Evolutionary conservation across 2,113 vertebrate genomes (phyloP).

Genomic region (Isurus oxyrinchus): DNA sequence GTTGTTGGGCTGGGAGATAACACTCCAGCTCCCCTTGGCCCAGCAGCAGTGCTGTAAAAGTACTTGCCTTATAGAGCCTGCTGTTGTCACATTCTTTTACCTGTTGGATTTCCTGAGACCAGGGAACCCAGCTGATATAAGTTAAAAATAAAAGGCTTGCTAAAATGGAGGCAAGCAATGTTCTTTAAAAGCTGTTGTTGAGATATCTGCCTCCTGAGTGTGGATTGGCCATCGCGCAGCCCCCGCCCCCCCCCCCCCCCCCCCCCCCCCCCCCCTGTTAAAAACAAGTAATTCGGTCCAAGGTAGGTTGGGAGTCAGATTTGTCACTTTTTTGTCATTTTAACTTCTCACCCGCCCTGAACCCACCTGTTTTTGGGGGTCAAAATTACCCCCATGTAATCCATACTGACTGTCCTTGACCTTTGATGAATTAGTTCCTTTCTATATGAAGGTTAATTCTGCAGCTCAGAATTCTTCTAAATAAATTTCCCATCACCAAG

Average conservation of each 20-base stretch:
- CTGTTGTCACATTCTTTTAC: not conserved
- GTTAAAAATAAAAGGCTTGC: not conserved
- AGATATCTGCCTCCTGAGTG: not conserved
- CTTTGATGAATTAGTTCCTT: not conserved
- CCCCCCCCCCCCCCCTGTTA: not conserved
- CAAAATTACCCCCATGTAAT: not conserved
- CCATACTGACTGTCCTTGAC: not conserved
- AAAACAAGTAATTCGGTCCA: not conserved
- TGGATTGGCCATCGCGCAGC: not conserved
- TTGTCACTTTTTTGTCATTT: not conserved
- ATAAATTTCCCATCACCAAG: not conserved
- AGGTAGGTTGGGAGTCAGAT: not conserved
- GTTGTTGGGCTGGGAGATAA: not conserved
- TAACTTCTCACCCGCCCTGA: not conserved
- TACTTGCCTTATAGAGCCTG: not conserved
- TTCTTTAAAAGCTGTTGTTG: not conserved
- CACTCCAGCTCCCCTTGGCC: not conserved
- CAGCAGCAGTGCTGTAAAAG: not conserved
- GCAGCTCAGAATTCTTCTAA: not conserved
- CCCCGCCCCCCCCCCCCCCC: too few species aligned
- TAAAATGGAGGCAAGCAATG: not conserved
- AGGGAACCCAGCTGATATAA: not conserved
- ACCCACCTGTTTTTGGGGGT: not conserved
- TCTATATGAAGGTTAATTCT: not conserved
- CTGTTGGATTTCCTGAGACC: too few species aligned